Conservation (phyloP, 2,888 invertebrate species). For the Marasmarcha lunaedactyla region DNA sequence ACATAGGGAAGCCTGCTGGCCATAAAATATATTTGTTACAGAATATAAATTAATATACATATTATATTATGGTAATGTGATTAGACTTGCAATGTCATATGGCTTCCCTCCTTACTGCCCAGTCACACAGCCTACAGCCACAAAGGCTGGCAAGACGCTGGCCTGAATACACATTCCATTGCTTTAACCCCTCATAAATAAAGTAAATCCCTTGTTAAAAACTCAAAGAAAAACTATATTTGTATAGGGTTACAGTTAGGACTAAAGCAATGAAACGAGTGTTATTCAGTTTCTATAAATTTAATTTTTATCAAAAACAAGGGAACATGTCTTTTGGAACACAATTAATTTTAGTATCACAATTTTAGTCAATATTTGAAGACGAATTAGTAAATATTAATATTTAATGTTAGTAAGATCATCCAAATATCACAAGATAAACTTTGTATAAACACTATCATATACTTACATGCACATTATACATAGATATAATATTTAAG, state of each 20-base stretch:
- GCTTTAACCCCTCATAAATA: slow-evolving; percentile 52
- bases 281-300: slow-evolving; percentile 8
- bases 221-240: slow-evolving; percentile 14
- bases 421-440: no score
- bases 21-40: no score
- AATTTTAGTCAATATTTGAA: background rate
- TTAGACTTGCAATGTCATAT: background rate
- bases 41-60: no score
- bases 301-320: slow-evolving; percentile 17
- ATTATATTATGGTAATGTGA: no score
- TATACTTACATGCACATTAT: no score
- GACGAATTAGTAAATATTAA: background rate
- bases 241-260: slow-evolving; percentile 37
- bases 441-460: no score
- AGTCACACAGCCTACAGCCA: slow-evolving; percentile 4
- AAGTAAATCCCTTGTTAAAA: slow-evolving; percentile 11
- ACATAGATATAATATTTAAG: no score
- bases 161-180: slow-evolving; percentile 41
- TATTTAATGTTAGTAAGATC: background rate
- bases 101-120: slow-evolving; percentile 15
- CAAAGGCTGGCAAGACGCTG: slow-evolving; percentile 12
- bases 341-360: slow-evolving; percentile 1
- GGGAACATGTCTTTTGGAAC: no score
- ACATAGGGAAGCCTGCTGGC: no score
- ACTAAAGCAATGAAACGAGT: slow-evolving; percentile 66